Evolutionary conservation across 1,140 invertebrate species (phyloP).

Genomic region (Lasioglossum albipes): DNA sequence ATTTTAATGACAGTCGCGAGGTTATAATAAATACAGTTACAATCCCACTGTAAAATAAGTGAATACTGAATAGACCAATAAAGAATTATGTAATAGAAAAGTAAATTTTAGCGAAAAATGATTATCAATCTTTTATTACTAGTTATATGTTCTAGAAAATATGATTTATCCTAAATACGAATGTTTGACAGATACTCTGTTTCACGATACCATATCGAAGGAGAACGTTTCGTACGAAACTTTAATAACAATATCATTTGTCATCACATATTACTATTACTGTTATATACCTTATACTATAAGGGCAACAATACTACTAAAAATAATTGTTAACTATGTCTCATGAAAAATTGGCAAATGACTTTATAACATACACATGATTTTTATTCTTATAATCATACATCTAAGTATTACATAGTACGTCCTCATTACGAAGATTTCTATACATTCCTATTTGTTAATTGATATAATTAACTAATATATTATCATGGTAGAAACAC

Average conservation of each 20-base stretch:
- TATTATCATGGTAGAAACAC: not conserved
- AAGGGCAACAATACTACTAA: not conserved
- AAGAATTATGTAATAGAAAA: not conserved
- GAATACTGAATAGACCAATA: not conserved
- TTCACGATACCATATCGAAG: not conserved
- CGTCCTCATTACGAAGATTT: not conserved
- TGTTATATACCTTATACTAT: not conserved
- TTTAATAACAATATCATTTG: not conserved
- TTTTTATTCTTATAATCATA: conserved; percentile 22
- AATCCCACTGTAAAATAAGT: not conserved
- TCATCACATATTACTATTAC: not conserved
- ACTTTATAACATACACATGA: not conserved
- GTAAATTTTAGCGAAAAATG: not conserved
- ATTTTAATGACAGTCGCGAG: not conserved
- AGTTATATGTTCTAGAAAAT: not conserved
- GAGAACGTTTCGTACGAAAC: not conserved
- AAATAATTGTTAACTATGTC: not conserved
- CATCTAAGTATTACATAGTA: conserved; percentile 23
- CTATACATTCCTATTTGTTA: conserved; percentile 16
- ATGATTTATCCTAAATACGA: not conserved
- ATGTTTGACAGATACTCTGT: not conserved
- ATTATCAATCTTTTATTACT: conserved; percentile 8
- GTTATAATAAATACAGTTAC: conserved; percentile 25
- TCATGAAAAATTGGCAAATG: not conserved
- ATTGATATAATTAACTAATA: conserved; percentile 16